phyloP scores from a whole-genome alignment of 2,797 vertebrate species.

The Sebastes cheni region DNA sequence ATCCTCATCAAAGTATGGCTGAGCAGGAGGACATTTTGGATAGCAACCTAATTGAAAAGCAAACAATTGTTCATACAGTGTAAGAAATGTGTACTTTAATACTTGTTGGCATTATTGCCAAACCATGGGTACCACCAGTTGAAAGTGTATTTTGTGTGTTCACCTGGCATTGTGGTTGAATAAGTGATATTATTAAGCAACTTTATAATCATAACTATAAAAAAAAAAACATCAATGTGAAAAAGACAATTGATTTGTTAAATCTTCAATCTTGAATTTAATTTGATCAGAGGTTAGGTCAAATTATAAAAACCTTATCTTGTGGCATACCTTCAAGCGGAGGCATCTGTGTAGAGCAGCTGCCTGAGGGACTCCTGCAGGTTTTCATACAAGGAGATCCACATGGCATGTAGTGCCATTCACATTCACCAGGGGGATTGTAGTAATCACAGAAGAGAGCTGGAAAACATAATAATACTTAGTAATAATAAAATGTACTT shows the following conservation, averaged over 20 bases:
- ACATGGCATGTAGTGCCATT: slow-evolving; percentile 91
- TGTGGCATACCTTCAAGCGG: slow-evolving; percentile 53
- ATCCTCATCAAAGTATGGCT: slow-evolving; percentile 89
- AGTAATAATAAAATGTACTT: neutral
- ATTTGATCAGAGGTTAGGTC: neutral
- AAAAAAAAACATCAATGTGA: neutral
- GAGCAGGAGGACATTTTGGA: slow-evolving; percentile 84
- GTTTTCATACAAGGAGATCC: slow-evolving; percentile 79
- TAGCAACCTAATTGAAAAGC: slow-evolving; percentile 86
- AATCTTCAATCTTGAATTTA: neutral
- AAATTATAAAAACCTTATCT: neutral
- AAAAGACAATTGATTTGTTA: neutral
- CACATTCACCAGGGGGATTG: slow-evolving; percentile 84
- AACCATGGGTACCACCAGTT: neutral
- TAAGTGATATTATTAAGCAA: neutral
- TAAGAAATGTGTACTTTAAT: neutral
- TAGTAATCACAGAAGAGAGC: slow-evolving; percentile 94
- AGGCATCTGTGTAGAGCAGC: slow-evolving; percentile 73
- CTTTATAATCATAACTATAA: neutral
- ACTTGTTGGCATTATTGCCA: neutral
- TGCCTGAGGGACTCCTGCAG: slow-evolving; percentile 66
- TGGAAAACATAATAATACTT: slow-evolving; percentile 51
- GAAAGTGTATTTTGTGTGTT: neutral
- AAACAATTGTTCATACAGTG: neutral
- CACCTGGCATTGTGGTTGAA: neutral